Conservation (phyloP, 2,797 vertebrate species). For the Falco peregrinus region DNA sequence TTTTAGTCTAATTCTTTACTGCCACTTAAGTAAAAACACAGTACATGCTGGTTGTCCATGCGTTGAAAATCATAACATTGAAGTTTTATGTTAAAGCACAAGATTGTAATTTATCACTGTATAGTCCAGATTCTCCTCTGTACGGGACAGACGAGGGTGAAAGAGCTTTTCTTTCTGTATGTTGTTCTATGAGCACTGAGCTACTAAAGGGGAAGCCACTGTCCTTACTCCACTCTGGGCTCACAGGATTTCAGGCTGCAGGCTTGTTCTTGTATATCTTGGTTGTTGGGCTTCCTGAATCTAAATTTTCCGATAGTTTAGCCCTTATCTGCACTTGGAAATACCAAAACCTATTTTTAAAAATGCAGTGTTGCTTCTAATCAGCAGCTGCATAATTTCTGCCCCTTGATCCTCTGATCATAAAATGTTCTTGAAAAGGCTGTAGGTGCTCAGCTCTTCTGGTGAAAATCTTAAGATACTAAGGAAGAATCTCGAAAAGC, state of each 20-base stretch:
- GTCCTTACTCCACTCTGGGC: background rate
- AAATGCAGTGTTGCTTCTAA: constrained; percentile 1
- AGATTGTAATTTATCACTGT: background rate
- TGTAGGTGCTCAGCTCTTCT: background rate
- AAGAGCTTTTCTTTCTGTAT: background rate
- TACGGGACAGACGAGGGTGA: background rate
- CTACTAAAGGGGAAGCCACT: background rate
- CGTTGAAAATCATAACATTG: background rate
- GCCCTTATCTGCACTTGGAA: background rate
- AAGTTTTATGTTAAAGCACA: background rate
- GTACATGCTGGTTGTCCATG: background rate
- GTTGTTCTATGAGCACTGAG: background rate
- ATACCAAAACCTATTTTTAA: constrained; percentile 10
- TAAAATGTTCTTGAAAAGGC: background rate
- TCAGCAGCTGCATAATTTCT: background rate
- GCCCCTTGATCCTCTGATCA: background rate
- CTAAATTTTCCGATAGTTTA: background rate
- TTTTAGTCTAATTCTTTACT: background rate
- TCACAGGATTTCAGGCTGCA: background rate
- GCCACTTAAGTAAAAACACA: background rate
- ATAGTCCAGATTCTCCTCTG: background rate
- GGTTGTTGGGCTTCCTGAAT: background rate
- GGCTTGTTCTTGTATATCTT: background rate
- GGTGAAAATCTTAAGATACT: background rate
- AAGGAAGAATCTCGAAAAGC: background rate